phyloP scores from a whole-genome alignment of 1,140 invertebrate species.

The Asobara japonica region DNA sequence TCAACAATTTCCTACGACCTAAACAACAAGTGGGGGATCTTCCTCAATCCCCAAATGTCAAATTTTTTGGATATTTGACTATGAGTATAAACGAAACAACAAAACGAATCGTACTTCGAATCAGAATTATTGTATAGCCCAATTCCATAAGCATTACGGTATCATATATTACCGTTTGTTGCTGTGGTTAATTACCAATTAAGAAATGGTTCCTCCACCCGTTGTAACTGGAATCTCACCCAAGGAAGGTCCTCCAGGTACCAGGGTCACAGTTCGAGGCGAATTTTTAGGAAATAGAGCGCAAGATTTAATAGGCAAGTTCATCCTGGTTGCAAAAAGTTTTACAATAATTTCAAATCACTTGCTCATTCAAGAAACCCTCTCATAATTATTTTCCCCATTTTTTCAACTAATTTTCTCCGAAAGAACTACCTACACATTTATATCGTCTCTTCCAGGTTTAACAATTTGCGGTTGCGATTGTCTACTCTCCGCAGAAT shows the following conservation, averaged over 20 bases:
- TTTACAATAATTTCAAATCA: too few species aligned
- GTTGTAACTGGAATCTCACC: conserved; percentile 97
- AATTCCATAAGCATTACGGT: neutral
- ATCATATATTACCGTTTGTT: neutral
- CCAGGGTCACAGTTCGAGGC: conserved; percentile 93
- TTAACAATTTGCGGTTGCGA: conserved; percentile 96
- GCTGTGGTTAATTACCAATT: conserved; percentile 19
- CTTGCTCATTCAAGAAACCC: too few species aligned
- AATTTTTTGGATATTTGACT: neutral
- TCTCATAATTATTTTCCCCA: too few species aligned
- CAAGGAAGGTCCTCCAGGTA: conserved; percentile 97
- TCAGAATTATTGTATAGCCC: neutral
- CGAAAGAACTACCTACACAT: too few species aligned
- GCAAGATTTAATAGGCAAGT: conserved; percentile 87
- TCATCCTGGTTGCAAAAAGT: too few species aligned
- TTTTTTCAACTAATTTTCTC: too few species aligned
- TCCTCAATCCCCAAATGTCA: neutral
- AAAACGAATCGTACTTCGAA: neutral
- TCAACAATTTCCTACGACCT: neutral
- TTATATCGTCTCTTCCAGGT: too few species aligned
- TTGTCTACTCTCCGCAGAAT: conserved; percentile 94
- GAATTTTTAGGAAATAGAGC: conserved; percentile 91
- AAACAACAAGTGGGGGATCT: neutral
- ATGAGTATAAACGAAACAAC: neutral
- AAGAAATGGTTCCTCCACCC: conserved; percentile 79